phyloP scores from a whole-genome alignment of 2,888 invertebrate genomes.

The Rhagonycha fulva region DNA sequence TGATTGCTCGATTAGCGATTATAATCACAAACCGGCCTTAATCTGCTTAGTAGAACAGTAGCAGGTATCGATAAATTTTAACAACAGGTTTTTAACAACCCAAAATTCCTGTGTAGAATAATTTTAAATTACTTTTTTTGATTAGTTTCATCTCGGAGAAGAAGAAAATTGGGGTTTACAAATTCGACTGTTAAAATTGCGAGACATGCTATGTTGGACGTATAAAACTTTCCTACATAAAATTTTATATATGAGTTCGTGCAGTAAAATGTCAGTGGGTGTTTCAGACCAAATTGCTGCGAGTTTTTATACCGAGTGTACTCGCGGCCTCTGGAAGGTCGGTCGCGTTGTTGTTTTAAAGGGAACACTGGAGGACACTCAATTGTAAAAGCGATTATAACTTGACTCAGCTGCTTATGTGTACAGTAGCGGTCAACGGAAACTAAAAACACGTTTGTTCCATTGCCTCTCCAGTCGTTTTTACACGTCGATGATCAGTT shows the following conservation, averaged over 20 bases:
- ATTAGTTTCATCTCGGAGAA: background rate
- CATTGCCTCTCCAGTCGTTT: constrained; percentile 26
- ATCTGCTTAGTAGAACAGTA: constrained; percentile 1
- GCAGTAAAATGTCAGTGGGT: constrained; percentile 33
- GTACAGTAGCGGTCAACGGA: constrained; percentile 39
- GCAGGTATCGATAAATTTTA: constrained; percentile 1
- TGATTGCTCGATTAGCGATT: background rate
- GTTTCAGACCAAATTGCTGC: constrained; percentile 27
- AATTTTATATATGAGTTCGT: constrained; percentile 17
- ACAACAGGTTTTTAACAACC: constrained; percentile 12
- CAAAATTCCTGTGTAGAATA: background rate
- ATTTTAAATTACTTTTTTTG: background rate
- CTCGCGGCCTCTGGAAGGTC: constrained; percentile 54
- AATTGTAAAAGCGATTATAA: constrained; percentile 38
- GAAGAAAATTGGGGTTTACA: background rate
- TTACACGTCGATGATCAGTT: constrained; percentile 23
- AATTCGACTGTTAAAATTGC: background rate
- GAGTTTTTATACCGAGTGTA: constrained; percentile 47
- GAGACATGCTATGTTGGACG: background rate
- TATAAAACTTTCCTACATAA: constrained; percentile 10
- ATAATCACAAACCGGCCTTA: constrained; percentile 2
- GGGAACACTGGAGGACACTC: constrained; percentile 34
- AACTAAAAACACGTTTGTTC: constrained; percentile 39
- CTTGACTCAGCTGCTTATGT: constrained; percentile 39
- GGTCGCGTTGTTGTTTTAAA: constrained; percentile 43